Conservation (phyloP, 2,888 invertebrate species). For the Lithophane socia region DNA sequence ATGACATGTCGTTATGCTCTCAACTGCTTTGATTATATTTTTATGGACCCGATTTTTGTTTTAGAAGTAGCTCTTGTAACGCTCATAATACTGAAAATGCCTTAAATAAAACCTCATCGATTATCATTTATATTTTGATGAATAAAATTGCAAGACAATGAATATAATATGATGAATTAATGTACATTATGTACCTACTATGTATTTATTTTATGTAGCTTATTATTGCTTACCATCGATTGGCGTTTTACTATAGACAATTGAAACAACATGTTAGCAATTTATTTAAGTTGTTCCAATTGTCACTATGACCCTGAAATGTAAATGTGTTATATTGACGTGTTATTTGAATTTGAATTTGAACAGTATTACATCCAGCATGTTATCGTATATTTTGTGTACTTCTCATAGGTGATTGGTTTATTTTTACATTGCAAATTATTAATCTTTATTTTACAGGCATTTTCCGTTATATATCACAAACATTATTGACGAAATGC, state of each 20-base stretch:
- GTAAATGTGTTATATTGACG: conserved; percentile 32
- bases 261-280: conserved; percentile 28
- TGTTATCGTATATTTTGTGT: conserved; percentile 62
- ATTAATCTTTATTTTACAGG: conserved; percentile 78
- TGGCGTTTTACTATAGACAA: conserved; percentile 8
- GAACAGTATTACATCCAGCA: conserved; percentile 49
- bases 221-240: conserved; percentile 32
- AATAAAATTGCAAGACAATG: conserved; percentile 1
- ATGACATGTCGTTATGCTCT: conserved; percentile 50
- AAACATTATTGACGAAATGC: conserved; percentile 64
- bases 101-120: conserved; percentile 14
- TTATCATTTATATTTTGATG: background rate
- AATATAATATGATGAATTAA: conserved; percentile 1
- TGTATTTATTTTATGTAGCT: conserved; percentile 38
- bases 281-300: conserved; percentile 18
- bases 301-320: conserved; percentile 12
- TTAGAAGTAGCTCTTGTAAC: background rate
- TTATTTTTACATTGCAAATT: conserved; percentile 65
- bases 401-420: conserved; percentile 67
- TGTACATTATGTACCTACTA: conserved; percentile 18
- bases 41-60: background rate
- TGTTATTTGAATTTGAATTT: conserved; percentile 39
- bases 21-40: conserved; percentile 21
- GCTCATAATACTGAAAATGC: conserved; percentile 32
- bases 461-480: conserved; percentile 67